phyloP scores from a whole-genome alignment of 2,797 vertebrate species.

The Gadopsis marmoratus region DNA sequence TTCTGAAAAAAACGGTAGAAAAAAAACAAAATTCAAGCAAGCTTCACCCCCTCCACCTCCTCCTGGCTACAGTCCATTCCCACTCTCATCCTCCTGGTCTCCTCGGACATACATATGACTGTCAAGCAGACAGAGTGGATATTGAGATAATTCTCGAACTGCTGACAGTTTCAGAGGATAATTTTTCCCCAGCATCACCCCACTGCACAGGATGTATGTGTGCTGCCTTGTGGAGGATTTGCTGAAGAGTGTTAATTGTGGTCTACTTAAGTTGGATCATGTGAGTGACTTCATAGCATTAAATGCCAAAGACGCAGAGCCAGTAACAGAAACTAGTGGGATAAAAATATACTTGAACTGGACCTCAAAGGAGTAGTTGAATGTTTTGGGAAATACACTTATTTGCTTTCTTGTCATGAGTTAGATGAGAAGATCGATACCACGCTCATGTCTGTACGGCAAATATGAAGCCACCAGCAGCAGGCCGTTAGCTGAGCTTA shows the following conservation, averaged over 20 bases:
- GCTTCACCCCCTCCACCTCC: slow-evolving; percentile 33
- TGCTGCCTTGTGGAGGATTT: slow-evolving; percentile 52
- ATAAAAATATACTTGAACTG: not conserved
- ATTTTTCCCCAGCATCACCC: slow-evolving; percentile 52
- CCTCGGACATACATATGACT: slow-evolving; percentile 42
- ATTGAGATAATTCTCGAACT: slow-evolving; percentile 57
- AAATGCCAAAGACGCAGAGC: slow-evolving; percentile 11
- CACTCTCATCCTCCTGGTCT: slow-evolving; percentile 48
- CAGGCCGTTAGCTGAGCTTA: not conserved
- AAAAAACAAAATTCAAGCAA: slow-evolving; percentile 51
- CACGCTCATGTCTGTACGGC: too few species aligned
- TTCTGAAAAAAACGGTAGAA: slow-evolving; percentile 61
- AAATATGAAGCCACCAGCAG: not conserved
- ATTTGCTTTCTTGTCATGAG: not conserved
- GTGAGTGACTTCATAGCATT: slow-evolving; percentile 20
- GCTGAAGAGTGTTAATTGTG: slow-evolving; percentile 56
- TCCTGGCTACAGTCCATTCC: slow-evolving; percentile 40
- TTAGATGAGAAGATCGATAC: not conserved
- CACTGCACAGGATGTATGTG: slow-evolving; percentile 50
- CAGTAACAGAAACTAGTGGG: slow-evolving; percentile 1
- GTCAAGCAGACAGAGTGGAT: slow-evolving; percentile 47
- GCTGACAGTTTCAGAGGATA: slow-evolving; percentile 58
- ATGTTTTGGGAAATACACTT: not conserved
- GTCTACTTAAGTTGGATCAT: slow-evolving; percentile 40
- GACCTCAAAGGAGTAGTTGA: not conserved